Base-by-base conservation (phyloP, 2,888 invertebrate species). In the Leucoptera coffeella region DNA sequence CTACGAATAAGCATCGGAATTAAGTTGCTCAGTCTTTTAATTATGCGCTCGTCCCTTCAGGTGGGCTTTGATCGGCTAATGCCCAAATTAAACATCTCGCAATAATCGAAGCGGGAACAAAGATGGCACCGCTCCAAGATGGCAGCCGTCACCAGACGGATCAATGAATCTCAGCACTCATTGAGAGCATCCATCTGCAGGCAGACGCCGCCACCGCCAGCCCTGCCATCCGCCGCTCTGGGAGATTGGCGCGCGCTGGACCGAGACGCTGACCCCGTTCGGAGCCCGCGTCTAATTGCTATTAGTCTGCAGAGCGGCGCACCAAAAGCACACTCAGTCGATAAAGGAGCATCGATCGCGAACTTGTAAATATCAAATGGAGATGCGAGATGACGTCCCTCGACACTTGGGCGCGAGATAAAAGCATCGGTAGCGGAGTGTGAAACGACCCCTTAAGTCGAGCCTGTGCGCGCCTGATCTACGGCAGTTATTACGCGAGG, bases 1-100 rank as follows among this genome's bases (percentile, higher is more conserved):
- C 52, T 59, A 57, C 62, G 60, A 65, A 67, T 62, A 61, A 56
- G 62, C 64, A 65, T 62, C 53, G 56, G 55, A 55, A 60, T 60
- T 53, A 58, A 64, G 62, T 65, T 60, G 47, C 49, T 54, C 44
- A 50, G 60, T 60, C 65, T 67, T 69, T 67, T 69, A 69, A 69
- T 69, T 67, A 69, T 67, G 61, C 53, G 53, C 47, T 38, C 37
- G 38, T 14, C 53, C 50, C 46, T 47, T 45, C 53, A 57, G 59
- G 57, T 60, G 48, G 47, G 43, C 44, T 43, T 44, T 41, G 48
- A 53, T 50, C 43, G 41, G 41, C 35, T 15, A 19, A 26, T 20
- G 20, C 26, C 20, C 19, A 26, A 26, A 26, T 26, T 26, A 26
- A 26, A 26, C 26, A 19, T 26, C 19, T 19, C 19, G 19, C 22